Conservation (phyloP, 2,797 vertebrate genomes). For the Hypotaenidia philippensis region DNA sequence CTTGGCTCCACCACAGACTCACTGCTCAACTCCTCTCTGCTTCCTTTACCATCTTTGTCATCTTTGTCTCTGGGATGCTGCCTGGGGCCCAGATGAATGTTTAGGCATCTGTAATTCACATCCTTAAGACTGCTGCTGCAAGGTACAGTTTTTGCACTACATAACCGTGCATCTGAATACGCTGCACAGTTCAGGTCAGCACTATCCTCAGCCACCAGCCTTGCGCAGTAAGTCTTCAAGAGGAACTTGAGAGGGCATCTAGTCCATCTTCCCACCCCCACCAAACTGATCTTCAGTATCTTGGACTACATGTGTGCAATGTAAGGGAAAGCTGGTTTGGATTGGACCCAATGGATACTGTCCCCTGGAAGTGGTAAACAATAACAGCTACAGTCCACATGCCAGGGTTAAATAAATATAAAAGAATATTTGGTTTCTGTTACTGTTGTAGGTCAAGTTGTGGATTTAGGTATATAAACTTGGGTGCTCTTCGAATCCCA, state of each 20-base stretch:
- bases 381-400: rapidly evolving
- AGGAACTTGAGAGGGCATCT: background rate
- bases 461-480: background rate
- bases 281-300: background rate
- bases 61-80: background rate
- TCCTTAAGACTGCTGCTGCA: background rate
- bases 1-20: background rate
- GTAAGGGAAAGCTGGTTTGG: background rate
- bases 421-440: background rate
- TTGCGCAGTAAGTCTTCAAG: background rate
- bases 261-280: background rate
- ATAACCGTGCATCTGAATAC: rapidly evolving
- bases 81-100: background rate
- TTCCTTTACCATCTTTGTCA: background rate
- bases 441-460: background rate
- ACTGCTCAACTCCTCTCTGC: background rate
- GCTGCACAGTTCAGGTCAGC: rapidly evolving
- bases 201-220: background rate
- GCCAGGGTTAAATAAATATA: background rate
- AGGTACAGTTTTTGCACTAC: background rate
- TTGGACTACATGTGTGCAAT: rapidly evolving
- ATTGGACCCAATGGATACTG: background rate
- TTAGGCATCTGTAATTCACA: background rate
- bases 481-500: background rate
- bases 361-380: background rate